Evolutionary conservation across 2,113 vertebrate genomes (phyloP).

Genomic region (Ptilorrhoa leucosticta): DNA sequence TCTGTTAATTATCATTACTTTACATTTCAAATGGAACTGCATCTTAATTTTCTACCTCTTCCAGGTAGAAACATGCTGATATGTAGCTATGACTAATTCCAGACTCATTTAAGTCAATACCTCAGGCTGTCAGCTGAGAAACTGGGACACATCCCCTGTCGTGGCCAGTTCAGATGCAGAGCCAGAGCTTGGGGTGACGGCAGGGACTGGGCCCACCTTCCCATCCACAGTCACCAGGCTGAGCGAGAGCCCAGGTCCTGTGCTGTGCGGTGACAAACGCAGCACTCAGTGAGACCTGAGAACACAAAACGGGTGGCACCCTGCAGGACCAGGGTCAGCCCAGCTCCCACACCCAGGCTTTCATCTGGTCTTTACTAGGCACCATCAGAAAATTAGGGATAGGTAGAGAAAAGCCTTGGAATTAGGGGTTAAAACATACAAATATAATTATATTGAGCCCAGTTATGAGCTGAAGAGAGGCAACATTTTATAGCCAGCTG

Average conservation of each 20-base stretch:
- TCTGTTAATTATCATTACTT: background rate
- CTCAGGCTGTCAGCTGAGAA: background rate
- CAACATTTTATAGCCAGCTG: background rate
- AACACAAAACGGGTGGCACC: background rate
- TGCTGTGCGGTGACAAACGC: accelerated
- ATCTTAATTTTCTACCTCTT: background rate
- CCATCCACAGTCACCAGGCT: background rate
- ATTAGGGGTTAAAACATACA: background rate
- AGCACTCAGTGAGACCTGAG: background rate
- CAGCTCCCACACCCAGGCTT: background rate
- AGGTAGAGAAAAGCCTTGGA: background rate
- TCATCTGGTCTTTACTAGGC: background rate
- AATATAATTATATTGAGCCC: background rate
- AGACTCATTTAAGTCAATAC: background rate
- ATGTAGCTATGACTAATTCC: background rate
- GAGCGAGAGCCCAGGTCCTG: background rate
- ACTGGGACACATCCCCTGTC: background rate
- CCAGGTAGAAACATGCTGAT: background rate
- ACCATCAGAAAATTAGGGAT: background rate
- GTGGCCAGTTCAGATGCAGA: background rate
- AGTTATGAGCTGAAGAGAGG: background rate
- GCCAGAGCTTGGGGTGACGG: background rate
- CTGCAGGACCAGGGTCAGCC: background rate
- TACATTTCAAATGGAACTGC: background rate
- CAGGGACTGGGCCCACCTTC: background rate